Conservation (phyloP, 2,113 vertebrate species). For the Otus sunia region DNA sequence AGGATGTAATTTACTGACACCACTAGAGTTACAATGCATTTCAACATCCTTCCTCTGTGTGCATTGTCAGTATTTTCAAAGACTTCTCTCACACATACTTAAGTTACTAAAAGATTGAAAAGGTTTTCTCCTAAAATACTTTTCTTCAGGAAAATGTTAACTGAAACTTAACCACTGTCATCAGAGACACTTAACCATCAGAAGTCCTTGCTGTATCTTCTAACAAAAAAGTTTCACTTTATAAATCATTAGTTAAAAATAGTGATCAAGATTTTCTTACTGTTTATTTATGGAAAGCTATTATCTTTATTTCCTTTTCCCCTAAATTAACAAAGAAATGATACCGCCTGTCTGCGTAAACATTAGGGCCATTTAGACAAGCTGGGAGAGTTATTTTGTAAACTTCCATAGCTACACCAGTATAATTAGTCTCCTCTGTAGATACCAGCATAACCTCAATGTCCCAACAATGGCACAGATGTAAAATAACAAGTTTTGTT, state of each 20-base stretch:
- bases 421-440: background rate
- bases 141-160: background rate
- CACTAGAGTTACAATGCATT: background rate
- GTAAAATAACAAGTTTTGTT: background rate
- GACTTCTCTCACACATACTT: background rate
- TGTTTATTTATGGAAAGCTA: background rate
- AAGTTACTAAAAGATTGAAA: background rate
- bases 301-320: background rate
- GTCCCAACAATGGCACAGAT: fast-evolving
- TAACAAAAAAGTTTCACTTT: background rate
- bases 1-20: background rate
- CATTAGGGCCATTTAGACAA: background rate
- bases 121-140: background rate
- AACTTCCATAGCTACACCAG: background rate
- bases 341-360: background rate
- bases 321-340: background rate
- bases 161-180: background rate
- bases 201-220: background rate
- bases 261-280: background rate
- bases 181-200: background rate
- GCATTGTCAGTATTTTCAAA: background rate
- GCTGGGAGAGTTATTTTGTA: background rate
- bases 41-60: background rate
- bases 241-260: background rate
- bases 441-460: background rate